Evolutionary conservation across 2,888 invertebrate genomes (phyloP).

Genomic region (Ornithoptera priamus): DNA sequence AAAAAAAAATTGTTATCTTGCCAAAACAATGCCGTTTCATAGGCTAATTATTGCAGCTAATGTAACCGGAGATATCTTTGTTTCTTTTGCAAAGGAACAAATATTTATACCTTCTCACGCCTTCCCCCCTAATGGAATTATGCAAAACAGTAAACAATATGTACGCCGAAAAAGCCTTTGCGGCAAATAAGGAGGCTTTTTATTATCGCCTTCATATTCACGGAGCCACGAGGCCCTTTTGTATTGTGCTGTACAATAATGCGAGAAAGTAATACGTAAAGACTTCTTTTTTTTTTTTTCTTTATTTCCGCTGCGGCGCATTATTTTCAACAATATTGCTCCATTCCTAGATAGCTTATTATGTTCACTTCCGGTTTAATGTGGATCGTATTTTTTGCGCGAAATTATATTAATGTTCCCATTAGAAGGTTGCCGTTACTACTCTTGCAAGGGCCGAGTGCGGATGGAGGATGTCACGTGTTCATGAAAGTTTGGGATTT

Average conservation of each 20-base stretch:
- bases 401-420: not conserved
- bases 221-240: constrained; percentile 8
- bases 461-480: too few species aligned
- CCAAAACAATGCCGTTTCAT: not conserved
- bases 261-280: constrained; percentile 5
- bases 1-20: too few species aligned
- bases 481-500: too few species aligned
- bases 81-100: constrained; percentile 5
- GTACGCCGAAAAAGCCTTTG: constrained; percentile 19
- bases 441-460: too few species aligned
- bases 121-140: constrained; percentile 24
- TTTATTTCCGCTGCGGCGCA: not conserved
- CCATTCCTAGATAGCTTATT: not conserved
- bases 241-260: constrained; percentile 4
- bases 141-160: constrained; percentile 27
- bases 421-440: too few species aligned
- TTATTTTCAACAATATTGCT: not conserved
- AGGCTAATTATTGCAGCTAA: not conserved
- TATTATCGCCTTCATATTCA: constrained; percentile 18
- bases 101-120: constrained; percentile 23
- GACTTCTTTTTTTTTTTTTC: constrained; percentile 6
- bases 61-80: not conserved
- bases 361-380: not conserved
- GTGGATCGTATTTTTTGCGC: not conserved
- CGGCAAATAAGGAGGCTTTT: constrained; percentile 20